Evolutionary conservation across 2,888 invertebrate species (phyloP).

Genomic region (Ophion slaviceki): DNA sequence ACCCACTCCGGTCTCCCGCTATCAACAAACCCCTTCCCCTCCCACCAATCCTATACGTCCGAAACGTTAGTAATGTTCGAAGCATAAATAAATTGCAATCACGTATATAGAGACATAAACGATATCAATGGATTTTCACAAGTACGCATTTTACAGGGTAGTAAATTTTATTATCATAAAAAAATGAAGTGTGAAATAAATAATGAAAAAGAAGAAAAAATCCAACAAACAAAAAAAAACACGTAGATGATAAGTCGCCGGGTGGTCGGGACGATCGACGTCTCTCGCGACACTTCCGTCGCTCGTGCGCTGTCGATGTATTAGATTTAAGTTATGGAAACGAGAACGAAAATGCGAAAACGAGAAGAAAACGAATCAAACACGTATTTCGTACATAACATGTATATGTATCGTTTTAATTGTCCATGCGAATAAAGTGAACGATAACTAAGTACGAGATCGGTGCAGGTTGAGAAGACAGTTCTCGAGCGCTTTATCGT

Average conservation of each 20-base stretch:
- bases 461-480: neutral
- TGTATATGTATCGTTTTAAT: slow-evolving; percentile 82
- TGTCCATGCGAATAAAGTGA: slow-evolving; percentile 77
- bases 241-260: slow-evolving; percentile 66
- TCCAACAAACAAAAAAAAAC: slow-evolving; percentile 48
- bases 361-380: slow-evolving; percentile 34
- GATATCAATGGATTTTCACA: slow-evolving; percentile 78
- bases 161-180: slow-evolving; percentile 79
- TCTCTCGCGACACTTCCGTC: slow-evolving; percentile 58
- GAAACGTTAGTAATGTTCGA: neutral
- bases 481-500: neutral
- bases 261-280: slow-evolving; percentile 50
- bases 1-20: neutral
- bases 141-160: slow-evolving; percentile 82
- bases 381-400: slow-evolving; percentile 80
- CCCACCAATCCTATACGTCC: neutral
- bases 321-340: slow-evolving; percentile 76
- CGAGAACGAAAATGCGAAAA: slow-evolving; percentile 27
- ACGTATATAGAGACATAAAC: slow-evolving; percentile 73
- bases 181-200: slow-evolving; percentile 62
- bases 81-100: slow-evolving; percentile 69
- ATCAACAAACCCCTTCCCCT: slow-evolving; percentile 64
- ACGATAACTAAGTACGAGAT: slow-evolving; percentile 49
- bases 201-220: slow-evolving; percentile 35
- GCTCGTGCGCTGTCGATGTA: slow-evolving; percentile 77